phyloP scores from a whole-genome alignment of 2,888 invertebrate species.

The Eledone cirrhosa region DNA sequence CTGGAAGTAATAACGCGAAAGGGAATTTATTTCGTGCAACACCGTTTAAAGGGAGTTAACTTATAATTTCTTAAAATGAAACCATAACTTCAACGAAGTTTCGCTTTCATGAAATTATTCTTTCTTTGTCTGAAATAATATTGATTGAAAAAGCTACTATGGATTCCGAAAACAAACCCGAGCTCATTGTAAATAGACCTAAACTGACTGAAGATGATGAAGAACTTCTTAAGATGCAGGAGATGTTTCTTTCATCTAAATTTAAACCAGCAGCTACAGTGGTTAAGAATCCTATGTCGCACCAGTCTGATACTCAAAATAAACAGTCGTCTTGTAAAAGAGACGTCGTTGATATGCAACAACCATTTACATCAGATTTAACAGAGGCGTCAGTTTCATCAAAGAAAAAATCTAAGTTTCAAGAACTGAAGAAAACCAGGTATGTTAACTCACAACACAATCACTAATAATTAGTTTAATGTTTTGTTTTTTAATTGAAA shows the following conservation, averaged over 20 bases:
- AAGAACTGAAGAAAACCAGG: background rate
- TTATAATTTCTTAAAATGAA: too few species aligned
- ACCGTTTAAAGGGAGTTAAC: too few species aligned
- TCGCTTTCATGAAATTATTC: too few species aligned
- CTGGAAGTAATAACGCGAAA: too few species aligned
- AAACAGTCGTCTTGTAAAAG: background rate
- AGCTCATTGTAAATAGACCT: constrained; percentile 45
- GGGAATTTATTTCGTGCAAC: too few species aligned
- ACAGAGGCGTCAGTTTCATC: background rate
- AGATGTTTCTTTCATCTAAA: constrained; percentile 54
- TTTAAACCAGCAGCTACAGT: constrained; percentile 44
- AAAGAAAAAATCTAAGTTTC: constrained; percentile 12
- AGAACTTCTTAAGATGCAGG: constrained; percentile 59
- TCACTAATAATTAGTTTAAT: too few species aligned
- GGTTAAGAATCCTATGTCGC: constrained; percentile 45
- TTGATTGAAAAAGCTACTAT: too few species aligned
- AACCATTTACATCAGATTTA: background rate
- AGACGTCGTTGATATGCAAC: constrained; percentile 17
- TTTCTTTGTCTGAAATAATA: too few species aligned
- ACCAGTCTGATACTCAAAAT: constrained; percentile 33
- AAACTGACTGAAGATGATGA: constrained; percentile 61
- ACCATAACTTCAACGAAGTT: too few species aligned
- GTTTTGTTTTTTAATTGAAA: too few species aligned
- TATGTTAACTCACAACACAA: background rate
- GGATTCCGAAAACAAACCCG: background rate